These are phyloP conservation scores for Sylvicola fuscatus DNA, from an alignment of 2,888 invertebrate species.

Conservation along the genomic window DNA sequence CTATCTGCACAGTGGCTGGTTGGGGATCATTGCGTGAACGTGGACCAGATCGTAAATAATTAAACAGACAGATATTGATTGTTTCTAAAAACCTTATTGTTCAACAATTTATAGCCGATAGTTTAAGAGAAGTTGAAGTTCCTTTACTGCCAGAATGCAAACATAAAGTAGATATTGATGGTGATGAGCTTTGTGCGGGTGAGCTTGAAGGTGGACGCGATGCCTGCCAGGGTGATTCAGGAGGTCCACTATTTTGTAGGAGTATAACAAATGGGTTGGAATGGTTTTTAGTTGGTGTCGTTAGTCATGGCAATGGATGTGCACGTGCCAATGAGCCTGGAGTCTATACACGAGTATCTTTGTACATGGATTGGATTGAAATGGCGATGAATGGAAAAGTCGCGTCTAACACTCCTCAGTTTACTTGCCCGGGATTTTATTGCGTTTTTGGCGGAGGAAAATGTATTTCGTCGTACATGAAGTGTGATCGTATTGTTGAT, in stretches of 20 bases:
- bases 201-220: constrained; percentile 53
- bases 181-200: constrained; percentile 60
- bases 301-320: constrained; percentile 76
- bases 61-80: background rate
- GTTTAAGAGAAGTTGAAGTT: constrained; percentile 56
- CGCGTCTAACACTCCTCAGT: constrained; percentile 28
- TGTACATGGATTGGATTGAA: constrained; percentile 54
- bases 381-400: constrained; percentile 28
- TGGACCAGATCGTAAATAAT: constrained; percentile 53
- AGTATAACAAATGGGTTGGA: constrained; percentile 41
- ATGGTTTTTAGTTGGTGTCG: constrained; percentile 67
- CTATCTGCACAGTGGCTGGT: constrained; percentile 53
- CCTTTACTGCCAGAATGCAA: constrained; percentile 49
- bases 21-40: constrained; percentile 66
- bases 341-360: constrained; percentile 58
- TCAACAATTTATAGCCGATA: constrained; percentile 28
- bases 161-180: constrained; percentile 38
- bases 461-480: constrained; percentile 33
- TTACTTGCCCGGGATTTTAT: constrained; percentile 49
- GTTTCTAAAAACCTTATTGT: background rate
- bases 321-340: constrained; percentile 61
- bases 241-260: constrained; percentile 65
- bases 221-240: constrained; percentile 56
- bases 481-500: constrained; percentile 41
- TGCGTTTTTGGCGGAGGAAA: constrained; percentile 43